Percentiles rank a stretch among this genome's conserved stretches.
Evolutionary conservation across 2,113 vertebrate species (phyloP).

Genomic region (Oncorhynchus kisutch): DNA sequence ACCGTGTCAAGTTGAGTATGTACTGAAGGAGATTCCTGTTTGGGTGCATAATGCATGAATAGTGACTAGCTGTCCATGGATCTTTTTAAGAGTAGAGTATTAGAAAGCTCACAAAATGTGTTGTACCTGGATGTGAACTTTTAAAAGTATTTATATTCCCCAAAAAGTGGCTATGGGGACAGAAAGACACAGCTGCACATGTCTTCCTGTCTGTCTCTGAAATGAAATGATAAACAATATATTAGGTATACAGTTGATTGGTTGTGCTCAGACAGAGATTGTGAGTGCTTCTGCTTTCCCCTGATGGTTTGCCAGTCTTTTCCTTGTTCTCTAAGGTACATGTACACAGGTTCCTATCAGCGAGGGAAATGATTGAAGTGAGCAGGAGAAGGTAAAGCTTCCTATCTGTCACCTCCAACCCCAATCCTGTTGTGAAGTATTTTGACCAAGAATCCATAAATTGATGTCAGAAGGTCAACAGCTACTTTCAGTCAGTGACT

Average conservation of each 20-base stretch:
- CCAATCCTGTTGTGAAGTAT: neutral
- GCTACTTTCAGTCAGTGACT: neutral
- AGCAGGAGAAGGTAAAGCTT: neutral
- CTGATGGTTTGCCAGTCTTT: neutral
- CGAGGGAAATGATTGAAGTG: neutral
- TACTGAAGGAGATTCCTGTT: neutral
- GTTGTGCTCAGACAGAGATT: neutral
- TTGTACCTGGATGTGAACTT: neutral
- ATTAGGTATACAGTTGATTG: neutral
- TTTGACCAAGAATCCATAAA: neutral
- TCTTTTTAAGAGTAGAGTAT: neutral
- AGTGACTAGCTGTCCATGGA: neutral
- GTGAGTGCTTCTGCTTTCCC: neutral
- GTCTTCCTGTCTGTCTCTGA: neutral
- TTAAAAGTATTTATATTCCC: neutral
- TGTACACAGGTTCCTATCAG: neutral
- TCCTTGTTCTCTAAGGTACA: neutral
- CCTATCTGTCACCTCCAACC: neutral
- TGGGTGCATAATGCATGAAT: neutral
- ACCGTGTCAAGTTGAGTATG: neutral
- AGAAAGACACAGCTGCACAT: neutral
- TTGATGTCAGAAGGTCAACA: slow-evolving; percentile 6
- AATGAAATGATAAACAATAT: neutral
- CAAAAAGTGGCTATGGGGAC: neutral
- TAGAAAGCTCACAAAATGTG: neutral